Base-by-base conservation (phyloP, 1,140 invertebrate genomes). In the Leguminivora glycinivorella region DNA sequence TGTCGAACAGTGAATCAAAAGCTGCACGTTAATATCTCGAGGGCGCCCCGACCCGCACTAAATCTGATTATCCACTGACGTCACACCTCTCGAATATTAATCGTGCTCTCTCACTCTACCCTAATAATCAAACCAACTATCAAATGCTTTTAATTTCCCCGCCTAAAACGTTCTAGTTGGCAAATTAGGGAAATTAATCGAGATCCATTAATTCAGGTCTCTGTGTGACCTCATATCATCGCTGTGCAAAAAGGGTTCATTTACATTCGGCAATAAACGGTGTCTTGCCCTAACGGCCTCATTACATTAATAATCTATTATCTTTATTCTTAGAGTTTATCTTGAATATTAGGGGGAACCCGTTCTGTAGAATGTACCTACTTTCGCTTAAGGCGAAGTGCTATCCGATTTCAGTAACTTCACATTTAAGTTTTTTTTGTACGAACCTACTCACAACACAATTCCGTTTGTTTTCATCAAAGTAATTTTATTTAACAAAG, bases 211-310 rank as follows among this genome's bases (percentile, higher is more conserved):
- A 80, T 76, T 77, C 69, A 77, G 79, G 73, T 76, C 70, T 58
- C 69, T 73, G 77, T 77, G 79, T 77, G 73, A 71, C 69, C 80
- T 75, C 83, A 83, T 83, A 74, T 86, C 81, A 84, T 82, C 77
- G 78, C 73, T 74, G 73, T 75, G 75, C 67, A 83, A 84, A 82
- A 84, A 83, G 81, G 78, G 78, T 73, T 75, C 68, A 86, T 86
- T 84, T 86, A 77, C 84, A 86, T 86, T 79, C 79, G 80, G 70
- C 69, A 69, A 47, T 72, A 56, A 69, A 56, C 29, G 60, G 34
- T 69, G 58, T 70, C 58, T 63, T 69, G 63, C 26, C 67, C 40
- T 43, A 72, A 68, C 68, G 63, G 38, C 40, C 29, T 22, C 43
- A 78, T 78, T 76, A 81, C 72, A 34, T 67, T 63, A 34, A 67